Evolutionary conservation across 1,140 invertebrate species (phyloP).

Genomic region (Heterodera schachtii): DNA sequence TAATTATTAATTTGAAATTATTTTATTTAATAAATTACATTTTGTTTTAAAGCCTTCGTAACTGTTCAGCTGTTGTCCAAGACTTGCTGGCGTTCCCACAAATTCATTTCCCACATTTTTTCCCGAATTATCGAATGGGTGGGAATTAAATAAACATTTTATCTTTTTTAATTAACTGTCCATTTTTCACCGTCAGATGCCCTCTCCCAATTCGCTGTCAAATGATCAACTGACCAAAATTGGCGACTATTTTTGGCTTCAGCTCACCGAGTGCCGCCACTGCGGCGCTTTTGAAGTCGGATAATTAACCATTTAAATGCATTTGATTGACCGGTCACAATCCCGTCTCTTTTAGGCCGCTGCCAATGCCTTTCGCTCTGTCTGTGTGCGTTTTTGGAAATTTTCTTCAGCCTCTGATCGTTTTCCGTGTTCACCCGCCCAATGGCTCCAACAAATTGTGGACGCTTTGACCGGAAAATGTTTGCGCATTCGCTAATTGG

Average conservation of each 20-base stretch:
- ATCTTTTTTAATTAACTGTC: no score
- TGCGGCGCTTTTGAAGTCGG: conserved; percentile 54
- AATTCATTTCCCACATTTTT: conserved; percentile 55
- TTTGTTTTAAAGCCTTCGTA: background rate
- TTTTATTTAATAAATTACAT: background rate
- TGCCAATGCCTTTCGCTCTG: conserved; percentile 47
- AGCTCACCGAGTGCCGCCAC: conserved; percentile 58
- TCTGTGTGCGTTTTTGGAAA: conserved; percentile 51
- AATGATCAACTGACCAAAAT: conserved; percentile 37
- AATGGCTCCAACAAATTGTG: conserved; percentile 51
- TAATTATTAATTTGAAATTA: conserved; percentile 22
- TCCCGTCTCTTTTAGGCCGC: conserved; percentile 23
- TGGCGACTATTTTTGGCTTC: conserved; percentile 54
- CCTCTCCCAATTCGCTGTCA: conserved; percentile 18
- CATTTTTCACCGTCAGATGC: background rate
- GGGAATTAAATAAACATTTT: no score
- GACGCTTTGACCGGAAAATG: conserved; percentile 42
- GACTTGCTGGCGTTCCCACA: conserved; percentile 55
- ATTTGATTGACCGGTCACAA: background rate
- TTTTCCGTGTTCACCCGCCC: conserved; percentile 29
- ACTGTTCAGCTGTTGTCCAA: conserved; percentile 46
- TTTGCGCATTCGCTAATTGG: conserved; percentile 5
- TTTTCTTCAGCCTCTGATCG: background rate
- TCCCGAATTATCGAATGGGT: conserved; percentile 37
- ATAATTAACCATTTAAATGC: background rate